Evolutionary conservation across 2,797 vertebrate genomes (phyloP), one percentile per base, ranked within the genome.

Genomic region (Enoplosus armatus): DNA sequence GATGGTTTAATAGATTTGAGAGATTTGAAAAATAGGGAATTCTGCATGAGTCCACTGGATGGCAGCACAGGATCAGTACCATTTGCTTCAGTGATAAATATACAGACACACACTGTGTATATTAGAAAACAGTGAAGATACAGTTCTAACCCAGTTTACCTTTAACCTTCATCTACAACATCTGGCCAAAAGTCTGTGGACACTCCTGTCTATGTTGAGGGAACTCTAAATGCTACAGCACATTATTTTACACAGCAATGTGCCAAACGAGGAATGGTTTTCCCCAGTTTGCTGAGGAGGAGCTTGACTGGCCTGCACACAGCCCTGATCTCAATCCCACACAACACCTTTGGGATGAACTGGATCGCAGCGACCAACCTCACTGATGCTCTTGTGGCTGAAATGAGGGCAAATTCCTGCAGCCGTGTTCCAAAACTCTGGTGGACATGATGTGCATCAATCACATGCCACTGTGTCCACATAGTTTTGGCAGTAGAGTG

Each of bases 41-140:
- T 69, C 22, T 29, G 10, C 9, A 10, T 9, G 0, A 1, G 41
- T 55, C 86, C 91, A 91, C 79, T 71, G 81, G 92, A 73, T 85
- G 90, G 88, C 84, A 62, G 80, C 72, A 86, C 16, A 66, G 29
- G 31, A 69, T 58, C 71, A 63, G 4, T 1, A 5, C 7, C 45
- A 16, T 60, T 22, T 35, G 4, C 20, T 12, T 20, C n/a, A 45
- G 31, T 3, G 16, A 29, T 22, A 4, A 9, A 63, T 8, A 20
- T 5, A 22, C 22, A 63, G 3, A n/a, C 14, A 37, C 2, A 47
- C 26, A 67, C 45, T 61, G 9, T 59, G 33, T 2, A 22, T 4
- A 31, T 27, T 26, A 20, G 2, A 41, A 74, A 45, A 33, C 27
- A 18, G 9, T 53, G 22, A 73, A 35, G 3, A 22, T 6, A 55